A percentile compares a stretch with the other conserved stretches of the same genome.
Evolutionary conservation across 1,140 invertebrate species (phyloP).

Genomic region (Eriosoma lanigerum): DNA sequence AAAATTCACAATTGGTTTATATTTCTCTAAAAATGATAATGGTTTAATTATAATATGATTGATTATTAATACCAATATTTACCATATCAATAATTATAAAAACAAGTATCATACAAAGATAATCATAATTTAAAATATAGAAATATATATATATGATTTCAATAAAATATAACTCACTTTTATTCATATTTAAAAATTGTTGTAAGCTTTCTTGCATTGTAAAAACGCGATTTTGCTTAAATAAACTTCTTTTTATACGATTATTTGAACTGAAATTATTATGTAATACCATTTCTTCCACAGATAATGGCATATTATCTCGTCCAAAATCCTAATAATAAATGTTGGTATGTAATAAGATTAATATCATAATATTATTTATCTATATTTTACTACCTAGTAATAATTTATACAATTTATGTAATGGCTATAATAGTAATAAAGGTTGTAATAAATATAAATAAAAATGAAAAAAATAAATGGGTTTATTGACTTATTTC

Average conservation of each 20-base stretch:
- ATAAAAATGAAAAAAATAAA: too few species aligned
- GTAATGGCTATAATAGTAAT: too few species aligned
- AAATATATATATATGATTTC: too few species aligned
- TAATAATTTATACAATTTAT: too few species aligned
- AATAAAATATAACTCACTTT: not conserved
- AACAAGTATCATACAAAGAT: too few species aligned
- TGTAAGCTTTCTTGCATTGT: not conserved
- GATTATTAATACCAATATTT: too few species aligned
- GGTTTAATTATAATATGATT: too few species aligned
- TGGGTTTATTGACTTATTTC: too few species aligned
- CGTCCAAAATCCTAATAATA: slow-evolving; percentile 17
- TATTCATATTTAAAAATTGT: not conserved
- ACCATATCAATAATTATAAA: too few species aligned
- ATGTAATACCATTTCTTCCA: not conserved
- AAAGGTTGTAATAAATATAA: too few species aligned
- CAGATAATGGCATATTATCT: slow-evolving; percentile 26
- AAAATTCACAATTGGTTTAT: not conserved
- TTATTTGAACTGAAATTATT: slow-evolving; percentile 48
- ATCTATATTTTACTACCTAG: too few species aligned
- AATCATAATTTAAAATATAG: too few species aligned
- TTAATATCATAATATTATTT: not conserved
- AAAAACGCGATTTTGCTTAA: not conserved
- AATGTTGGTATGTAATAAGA: not conserved
- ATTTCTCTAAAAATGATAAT: not conserved
- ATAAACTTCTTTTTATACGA: slow-evolving; percentile 38